Percentiles rank a stretch among this genome's conserved stretches.
phyloP scores from a whole-genome alignment of 1,140 invertebrate genomes.

The Zaprionus camerounensis region DNA sequence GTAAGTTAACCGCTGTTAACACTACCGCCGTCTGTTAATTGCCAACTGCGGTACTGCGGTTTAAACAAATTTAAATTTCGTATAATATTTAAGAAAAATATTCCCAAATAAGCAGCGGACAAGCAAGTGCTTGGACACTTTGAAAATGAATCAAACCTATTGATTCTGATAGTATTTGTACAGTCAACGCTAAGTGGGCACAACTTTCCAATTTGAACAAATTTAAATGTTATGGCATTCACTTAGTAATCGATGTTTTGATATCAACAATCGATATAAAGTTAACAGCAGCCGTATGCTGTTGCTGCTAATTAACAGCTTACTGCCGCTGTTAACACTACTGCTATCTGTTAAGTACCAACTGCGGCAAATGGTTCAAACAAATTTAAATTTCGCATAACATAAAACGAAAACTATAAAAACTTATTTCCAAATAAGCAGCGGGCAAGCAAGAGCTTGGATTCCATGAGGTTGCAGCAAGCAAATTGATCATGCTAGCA shows the following conservation, averaged over 20 bases:
- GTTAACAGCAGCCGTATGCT: slow-evolving; percentile 4
- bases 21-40: slow-evolving; percentile 14
- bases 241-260: neutral
- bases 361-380: slow-evolving; percentile 20
- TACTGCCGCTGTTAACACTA: slow-evolving; percentile 23
- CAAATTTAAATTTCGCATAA: slow-evolving; percentile 23
- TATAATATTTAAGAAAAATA: neutral
- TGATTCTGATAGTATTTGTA: neutral
- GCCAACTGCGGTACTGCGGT: neutral
- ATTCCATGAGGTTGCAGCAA: neutral
- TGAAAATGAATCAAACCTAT: neutral
- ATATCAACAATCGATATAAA: neutral
- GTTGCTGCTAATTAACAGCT: slow-evolving; percentile 33
- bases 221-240: neutral
- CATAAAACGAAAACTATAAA: neutral
- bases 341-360: slow-evolving; percentile 19
- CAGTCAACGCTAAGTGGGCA: neutral
- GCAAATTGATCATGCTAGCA: neutral
- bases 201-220: slow-evolving; percentile 10
- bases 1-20: slow-evolving; percentile 31
- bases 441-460: neutral
- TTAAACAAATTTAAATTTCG: slow-evolving; percentile 33
- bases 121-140: neutral
- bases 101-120: neutral
- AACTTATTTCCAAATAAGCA: neutral